phyloP scores from a whole-genome alignment of 2,797 vertebrate genomes.

The Morelia viridis region DNA sequence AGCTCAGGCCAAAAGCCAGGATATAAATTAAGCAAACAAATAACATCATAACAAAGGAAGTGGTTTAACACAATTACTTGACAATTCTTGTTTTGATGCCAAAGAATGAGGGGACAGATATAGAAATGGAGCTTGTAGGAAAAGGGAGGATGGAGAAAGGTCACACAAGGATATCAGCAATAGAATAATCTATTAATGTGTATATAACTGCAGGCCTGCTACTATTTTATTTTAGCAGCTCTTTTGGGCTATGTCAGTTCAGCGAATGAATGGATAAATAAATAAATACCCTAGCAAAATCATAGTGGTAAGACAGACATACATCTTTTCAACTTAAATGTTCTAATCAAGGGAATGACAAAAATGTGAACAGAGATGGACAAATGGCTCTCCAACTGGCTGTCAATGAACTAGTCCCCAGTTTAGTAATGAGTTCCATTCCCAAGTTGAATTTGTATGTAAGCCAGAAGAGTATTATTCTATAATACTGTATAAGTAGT shows the following conservation, averaged over 20 bases:
- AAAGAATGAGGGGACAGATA: not conserved
- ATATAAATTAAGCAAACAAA: not conserved
- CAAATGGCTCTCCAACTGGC: not conserved
- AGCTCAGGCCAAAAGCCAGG: not conserved
- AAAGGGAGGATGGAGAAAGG: not conserved
- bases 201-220: too few relatives aligned
- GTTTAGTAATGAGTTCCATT: too few relatives aligned
- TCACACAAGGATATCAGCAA: not conserved
- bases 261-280: not conserved
- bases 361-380: not conserved
- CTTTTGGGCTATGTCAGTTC: not conserved
- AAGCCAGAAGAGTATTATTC: too few relatives aligned
- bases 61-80: not conserved
- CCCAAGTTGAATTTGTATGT: too few relatives aligned
- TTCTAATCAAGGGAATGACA: not conserved
- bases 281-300: not conserved
- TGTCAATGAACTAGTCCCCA: too few relatives aligned
- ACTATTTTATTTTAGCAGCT: not conserved
- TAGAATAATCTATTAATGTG: not conserved
- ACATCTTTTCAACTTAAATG: not conserved
- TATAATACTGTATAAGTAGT: too few relatives aligned
- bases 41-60: not conserved
- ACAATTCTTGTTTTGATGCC: not conserved
- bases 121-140: not conserved
- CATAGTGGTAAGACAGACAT: not conserved